These are phyloP conservation scores for Sinocyclocheilus anophthalmus DNA, from an alignment of 2,113 vertebrate genomes.

Conservation along the genomic window DNA sequence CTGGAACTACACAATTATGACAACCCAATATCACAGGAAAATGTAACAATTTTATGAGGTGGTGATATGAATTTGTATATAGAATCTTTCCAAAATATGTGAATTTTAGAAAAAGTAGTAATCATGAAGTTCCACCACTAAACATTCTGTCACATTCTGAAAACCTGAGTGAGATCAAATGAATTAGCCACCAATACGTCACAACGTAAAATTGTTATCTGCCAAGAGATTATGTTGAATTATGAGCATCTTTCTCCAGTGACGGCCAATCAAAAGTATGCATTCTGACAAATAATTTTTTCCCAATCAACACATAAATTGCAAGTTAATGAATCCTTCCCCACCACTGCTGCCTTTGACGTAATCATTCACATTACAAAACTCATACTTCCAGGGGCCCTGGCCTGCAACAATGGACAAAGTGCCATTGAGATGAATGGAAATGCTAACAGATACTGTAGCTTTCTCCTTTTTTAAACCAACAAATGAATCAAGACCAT, in stretches of 20 bases:
- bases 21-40: no score
- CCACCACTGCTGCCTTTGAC: not conserved
- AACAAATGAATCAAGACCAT: not conserved
- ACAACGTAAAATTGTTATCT: no score
- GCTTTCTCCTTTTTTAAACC: not conserved
- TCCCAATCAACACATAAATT: not conserved
- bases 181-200: not conserved
- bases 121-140: no score
- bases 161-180: not conserved
- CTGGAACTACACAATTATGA: not conserved
- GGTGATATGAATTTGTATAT: not conserved
- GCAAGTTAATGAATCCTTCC: not conserved
- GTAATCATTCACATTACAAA: slow-evolving; percentile 9
- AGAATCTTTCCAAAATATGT: not conserved
- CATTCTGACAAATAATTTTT: not conserved
- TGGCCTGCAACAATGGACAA: not conserved
- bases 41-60: no score
- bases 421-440: not conserved
- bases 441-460: not conserved
- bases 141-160: not conserved
- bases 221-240: not conserved
- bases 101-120: not conserved
- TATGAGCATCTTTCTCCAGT: not conserved
- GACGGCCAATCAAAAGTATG: not conserved
- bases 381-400: not conserved